Evolutionary conservation across 2,888 invertebrate species (phyloP).

Genomic region (Drosophila recens): DNA sequence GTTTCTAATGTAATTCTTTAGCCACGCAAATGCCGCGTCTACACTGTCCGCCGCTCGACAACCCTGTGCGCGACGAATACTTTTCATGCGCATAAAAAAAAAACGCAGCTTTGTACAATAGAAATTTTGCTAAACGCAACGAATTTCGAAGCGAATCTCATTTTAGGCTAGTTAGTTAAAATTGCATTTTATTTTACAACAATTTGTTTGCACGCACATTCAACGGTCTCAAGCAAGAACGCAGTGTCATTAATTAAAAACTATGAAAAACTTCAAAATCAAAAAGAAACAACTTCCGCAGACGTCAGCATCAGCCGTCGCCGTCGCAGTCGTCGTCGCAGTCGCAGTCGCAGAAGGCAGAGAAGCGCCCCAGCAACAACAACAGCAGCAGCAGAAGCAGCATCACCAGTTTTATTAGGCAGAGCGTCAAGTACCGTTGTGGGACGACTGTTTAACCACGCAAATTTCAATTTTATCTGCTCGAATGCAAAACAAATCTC

Average conservation of each 20-base stretch:
- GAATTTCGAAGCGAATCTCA: slow-evolving; percentile 70
- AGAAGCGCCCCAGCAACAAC: slow-evolving; percentile 33
- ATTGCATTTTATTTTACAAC: slow-evolving; percentile 42
- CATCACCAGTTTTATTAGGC: slow-evolving; percentile 36
- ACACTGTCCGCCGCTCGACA: slow-evolving; percentile 27
- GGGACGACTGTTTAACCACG: slow-evolving; percentile 8
- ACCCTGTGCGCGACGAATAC: slow-evolving; percentile 59
- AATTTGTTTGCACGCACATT: slow-evolving; percentile 3
- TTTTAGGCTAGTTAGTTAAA: slow-evolving; percentile 33
- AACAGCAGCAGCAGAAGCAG: too few species aligned
- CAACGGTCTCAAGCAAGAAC: slow-evolving; percentile 11
- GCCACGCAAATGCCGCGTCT: not conserved
- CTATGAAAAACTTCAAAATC: slow-evolving; percentile 64
- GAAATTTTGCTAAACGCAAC: slow-evolving; percentile 50
- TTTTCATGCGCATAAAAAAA: slow-evolving; percentile 64
- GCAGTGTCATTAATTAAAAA: slow-evolving; percentile 37
- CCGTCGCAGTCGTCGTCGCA: slow-evolving; percentile 14
- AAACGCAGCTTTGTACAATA: slow-evolving; percentile 37
- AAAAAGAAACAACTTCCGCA: slow-evolving; percentile 68
- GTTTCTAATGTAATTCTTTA: not conserved
- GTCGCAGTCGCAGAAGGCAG: slow-evolving; percentile 6
- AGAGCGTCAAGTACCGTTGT: slow-evolving; percentile 32
- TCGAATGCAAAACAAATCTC: slow-evolving; percentile 49
- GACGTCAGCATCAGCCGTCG: slow-evolving; percentile 66
- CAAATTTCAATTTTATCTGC: slow-evolving; percentile 25